Evolutionary conservation across 2,113 vertebrate genomes (phyloP), one percentile per base, ranked within the genome.

Genomic region (Sterna hirundo): DNA sequence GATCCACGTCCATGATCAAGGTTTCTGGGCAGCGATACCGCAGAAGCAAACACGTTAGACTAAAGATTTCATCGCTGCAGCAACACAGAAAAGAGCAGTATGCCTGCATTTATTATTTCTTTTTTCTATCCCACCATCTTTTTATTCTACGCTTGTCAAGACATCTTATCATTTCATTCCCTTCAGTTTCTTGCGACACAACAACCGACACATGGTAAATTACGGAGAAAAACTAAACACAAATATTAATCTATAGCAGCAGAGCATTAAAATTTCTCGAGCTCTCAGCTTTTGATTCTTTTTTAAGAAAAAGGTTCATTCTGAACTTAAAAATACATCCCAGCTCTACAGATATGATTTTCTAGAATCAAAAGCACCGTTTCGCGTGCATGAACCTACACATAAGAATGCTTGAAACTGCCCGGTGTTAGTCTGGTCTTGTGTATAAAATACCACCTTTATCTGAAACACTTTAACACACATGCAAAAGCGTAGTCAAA

Each of bases 381-480:
- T 81, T 84, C 12, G 13, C 3, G 9, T 6, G 0, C 6, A 38
- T 20, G 30, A 55, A 60, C 1, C 4, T 15, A 6, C 9, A 11
- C 3, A 5, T 10, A 54, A 21, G 40, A 82, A 55, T 5, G 10
- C 5, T 42, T 79, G 11, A 49, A 51, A 46, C 17, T 66, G 13
- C 13, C 15, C 16, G 13, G 8, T 2, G 2, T 46, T 36, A 40
- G 40, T 16, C 10, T 36, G 15, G 7, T 47, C 58, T 51, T 66
- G 18, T 30, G 47, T 34, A 66, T 36, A 65, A 86, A 80, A 69
- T 20, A 22, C 3, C 5, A 20, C 23, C 44, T 62, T 77, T 1
- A 0, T 27, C n/a, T 61, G 16, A 36, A 21, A 27, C 21, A 38
- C 46, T 51, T 71, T 17, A 30, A 55, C 4, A 30, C 3, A 10